Base-by-base conservation (phyloP, 2,797 vertebrate genomes). In the Limnodromus scolopaceus region DNA sequence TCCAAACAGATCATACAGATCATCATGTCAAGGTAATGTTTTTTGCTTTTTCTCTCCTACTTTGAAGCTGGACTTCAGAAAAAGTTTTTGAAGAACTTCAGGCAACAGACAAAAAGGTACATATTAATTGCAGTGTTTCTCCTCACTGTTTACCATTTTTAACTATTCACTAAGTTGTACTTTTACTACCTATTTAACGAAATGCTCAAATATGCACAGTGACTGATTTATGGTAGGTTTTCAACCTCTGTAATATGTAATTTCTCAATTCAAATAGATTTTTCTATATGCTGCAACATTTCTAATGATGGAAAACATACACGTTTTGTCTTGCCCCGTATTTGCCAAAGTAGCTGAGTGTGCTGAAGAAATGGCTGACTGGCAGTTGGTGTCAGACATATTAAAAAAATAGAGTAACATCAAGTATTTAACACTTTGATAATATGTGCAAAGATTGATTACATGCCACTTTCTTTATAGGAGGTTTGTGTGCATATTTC, bases 31-130 rank as follows among this genome's bases (percentile, higher is more conserved):
- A 58, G 28, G 48, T 96, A 90, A 96, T 0, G 0, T 38, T 51
- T 80, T 92, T 74, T 87, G 11, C 11, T 19, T 97, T 93, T 94
- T 93, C 46, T 95, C 60, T 94, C 53, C 95, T 89, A 46, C 84
- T 97, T 96, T 93, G 57, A 97, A 99, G 99, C 58, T 99, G 99
- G 99, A 99, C 98, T 18, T 98, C 99, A 98, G 99, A 99, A 93
- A 99, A 99, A 66, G 99, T 99, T 87, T 99, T 99, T 97, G 99
- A 99, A 96, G 99, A 99, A 90, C 99, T 99, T 91, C 99, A 99
- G 69, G 99, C 99, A 39, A 99, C 99, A 65, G 99, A 99, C 91
- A 99, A 99, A 75, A 99, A 98, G 99, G 99, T 99, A 97, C 9
- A 15, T 94, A 48, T 32, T 80, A 87, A 68, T 54, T 71, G 22